Evolutionary conservation across 1,140 invertebrate species (phyloP).

Genomic region (Drosophila ficusphila): DNA sequence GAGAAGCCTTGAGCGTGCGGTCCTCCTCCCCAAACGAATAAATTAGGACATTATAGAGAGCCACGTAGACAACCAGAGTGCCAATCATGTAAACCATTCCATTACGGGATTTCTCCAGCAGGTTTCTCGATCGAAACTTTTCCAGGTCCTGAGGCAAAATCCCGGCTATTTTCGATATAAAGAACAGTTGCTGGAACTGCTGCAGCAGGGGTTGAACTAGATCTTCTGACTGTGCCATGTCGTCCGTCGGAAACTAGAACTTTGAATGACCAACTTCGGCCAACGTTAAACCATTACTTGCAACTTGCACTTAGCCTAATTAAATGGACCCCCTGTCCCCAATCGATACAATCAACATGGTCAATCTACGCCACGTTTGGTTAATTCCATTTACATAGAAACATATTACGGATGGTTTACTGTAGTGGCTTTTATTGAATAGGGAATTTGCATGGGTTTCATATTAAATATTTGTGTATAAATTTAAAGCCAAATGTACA

Average conservation of each 20-base stretch:
- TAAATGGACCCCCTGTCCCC: conserved; percentile 38
- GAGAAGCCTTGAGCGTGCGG: conserved; percentile 65
- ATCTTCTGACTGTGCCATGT: conserved; percentile 47
- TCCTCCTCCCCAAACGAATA: conserved; percentile 76
- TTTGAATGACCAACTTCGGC: conserved; percentile 26
- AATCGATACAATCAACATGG: conserved; percentile 66
- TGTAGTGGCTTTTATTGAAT: conserved; percentile 34
- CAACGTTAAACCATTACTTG: neutral
- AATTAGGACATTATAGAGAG: conserved; percentile 73
- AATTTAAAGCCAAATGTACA: conserved; percentile 53
- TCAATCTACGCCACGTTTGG: conserved; percentile 30
- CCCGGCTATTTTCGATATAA: conserved; percentile 66
- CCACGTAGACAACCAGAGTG: conserved; percentile 49
- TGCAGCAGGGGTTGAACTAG: conserved; percentile 63
- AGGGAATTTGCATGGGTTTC: conserved; percentile 20
- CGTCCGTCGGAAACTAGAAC: conserved; percentile 19
- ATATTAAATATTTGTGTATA: conserved; percentile 17
- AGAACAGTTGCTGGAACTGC: conserved; percentile 72
- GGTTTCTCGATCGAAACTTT: conserved; percentile 57
- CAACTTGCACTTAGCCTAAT: conserved; percentile 62
- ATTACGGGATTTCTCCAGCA: conserved; percentile 65
- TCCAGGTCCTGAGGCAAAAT: conserved; percentile 70
- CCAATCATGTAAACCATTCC: conserved; percentile 62
- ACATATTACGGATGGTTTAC: conserved; percentile 7
- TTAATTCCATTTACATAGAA: conserved; percentile 8